Evolutionary conservation across 2,797 vertebrate genomes (phyloP).

Genomic region (Picus viridis): DNA sequence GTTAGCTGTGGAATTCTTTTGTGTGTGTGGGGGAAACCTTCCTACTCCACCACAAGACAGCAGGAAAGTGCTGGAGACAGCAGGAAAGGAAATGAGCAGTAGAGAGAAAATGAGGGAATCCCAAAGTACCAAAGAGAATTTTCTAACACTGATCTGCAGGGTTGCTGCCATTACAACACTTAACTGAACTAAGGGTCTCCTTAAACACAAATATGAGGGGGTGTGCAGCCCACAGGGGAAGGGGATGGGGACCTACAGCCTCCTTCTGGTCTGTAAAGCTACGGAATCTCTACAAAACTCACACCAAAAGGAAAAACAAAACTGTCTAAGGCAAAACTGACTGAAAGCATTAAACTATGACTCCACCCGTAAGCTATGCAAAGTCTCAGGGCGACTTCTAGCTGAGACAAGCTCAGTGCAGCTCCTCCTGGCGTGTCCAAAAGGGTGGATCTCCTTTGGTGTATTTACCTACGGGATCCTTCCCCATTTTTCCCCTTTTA

Average conservation of each 20-base stretch:
- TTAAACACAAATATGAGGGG: background rate
- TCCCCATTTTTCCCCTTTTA: conserved; percentile 60
- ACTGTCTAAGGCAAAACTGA: conserved; percentile 5
- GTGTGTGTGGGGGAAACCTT: too few species aligned
- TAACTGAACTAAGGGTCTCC: background rate
- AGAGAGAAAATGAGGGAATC: background rate
- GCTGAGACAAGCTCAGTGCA: conserved; percentile 67
- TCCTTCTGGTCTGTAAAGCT: background rate
- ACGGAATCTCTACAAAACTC: background rate
- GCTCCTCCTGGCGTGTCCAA: conserved; percentile 49
- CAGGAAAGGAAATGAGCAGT: background rate
- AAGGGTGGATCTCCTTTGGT: conserved; percentile 52
- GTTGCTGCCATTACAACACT: background rate
- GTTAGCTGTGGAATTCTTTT: too few species aligned
- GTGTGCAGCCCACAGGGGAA: background rate
- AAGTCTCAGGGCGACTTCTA: conserved; percentile 63
- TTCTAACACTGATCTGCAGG: background rate
- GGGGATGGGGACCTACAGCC: background rate
- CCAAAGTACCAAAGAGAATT: background rate
- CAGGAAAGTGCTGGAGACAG: background rate
- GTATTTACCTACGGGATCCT: conserved; percentile 46
- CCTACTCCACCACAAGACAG: too few species aligned
- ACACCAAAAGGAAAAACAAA: background rate
- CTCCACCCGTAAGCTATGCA: conserved; percentile 56
- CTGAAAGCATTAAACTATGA: conserved; percentile 54